phyloP scores from a whole-genome alignment of 2,888 invertebrate genomes.

The Cheilosia vulpina region DNA sequence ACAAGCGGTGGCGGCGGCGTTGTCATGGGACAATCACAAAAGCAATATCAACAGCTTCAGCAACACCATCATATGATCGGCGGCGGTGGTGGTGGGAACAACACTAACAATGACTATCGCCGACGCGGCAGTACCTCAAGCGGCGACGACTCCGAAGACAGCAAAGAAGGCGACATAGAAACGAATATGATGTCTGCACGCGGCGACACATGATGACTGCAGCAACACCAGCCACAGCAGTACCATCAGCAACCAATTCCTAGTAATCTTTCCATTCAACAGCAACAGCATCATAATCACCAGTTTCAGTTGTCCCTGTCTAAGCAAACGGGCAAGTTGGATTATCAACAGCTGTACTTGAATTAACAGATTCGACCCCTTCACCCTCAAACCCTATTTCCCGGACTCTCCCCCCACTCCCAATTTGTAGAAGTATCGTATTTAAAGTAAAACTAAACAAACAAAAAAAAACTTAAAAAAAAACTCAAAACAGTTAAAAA shows the following conservation, averaged over 20 bases:
- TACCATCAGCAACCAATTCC: slow-evolving; percentile 69
- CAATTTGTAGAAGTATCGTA: slow-evolving; percentile 58
- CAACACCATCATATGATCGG: slow-evolving; percentile 64
- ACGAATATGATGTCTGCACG: slow-evolving; percentile 76
- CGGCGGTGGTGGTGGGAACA: slow-evolving; percentile 67
- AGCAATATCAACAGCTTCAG: slow-evolving; percentile 76
- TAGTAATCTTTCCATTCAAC: slow-evolving; percentile 73
- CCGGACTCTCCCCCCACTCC: slow-evolving; percentile 1
- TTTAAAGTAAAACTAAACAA: slow-evolving; percentile 56
- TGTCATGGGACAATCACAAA: slow-evolving; percentile 78
- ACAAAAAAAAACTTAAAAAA: slow-evolving; percentile 32
- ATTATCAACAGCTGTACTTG: slow-evolving; percentile 58
- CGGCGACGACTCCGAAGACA: slow-evolving; percentile 83
- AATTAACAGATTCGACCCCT: slow-evolving; percentile 37
- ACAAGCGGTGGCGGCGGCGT: slow-evolving; percentile 42
- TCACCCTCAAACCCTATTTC: neutral
- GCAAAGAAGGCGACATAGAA: slow-evolving; percentile 83
- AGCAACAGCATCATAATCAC: slow-evolving; percentile 78
- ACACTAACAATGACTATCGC: slow-evolving; percentile 77
- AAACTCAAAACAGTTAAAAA: slow-evolving; percentile 40
- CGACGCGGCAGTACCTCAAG: slow-evolving; percentile 83
- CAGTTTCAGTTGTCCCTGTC: slow-evolving; percentile 73
- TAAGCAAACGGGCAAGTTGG: slow-evolving; percentile 53
- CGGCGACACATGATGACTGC: slow-evolving; percentile 73
- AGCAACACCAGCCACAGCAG: slow-evolving; percentile 68